A percentile compares a stretch with the other conserved stretches of the same genome.
Evolutionary conservation across 1,140 invertebrate genomes (phyloP).

Genomic region (Lethrus apterus): DNA sequence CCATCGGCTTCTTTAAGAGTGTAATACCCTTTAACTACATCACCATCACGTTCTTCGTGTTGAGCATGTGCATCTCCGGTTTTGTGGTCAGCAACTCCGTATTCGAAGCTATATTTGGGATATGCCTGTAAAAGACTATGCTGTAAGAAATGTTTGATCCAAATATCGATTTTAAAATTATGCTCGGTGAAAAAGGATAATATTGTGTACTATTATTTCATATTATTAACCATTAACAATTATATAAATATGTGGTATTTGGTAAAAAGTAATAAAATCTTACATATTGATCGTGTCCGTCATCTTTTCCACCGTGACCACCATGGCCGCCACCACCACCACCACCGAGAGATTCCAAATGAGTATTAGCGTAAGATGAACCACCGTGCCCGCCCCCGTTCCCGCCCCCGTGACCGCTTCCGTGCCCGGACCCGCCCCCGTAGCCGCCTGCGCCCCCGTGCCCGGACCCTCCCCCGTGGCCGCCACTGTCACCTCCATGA

Average conservation of each 20-base stretch:
- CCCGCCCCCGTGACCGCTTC: not conserved
- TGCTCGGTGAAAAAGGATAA: too few species aligned
- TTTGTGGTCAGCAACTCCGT: slow-evolving; percentile 47
- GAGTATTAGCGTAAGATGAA: not conserved
- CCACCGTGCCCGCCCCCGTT: not conserved
- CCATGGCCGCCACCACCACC: slow-evolving; percentile 1
- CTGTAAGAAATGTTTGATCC: not conserved
- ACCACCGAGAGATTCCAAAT: not conserved
- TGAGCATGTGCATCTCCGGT: slow-evolving; percentile 50
- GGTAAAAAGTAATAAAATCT: too few species aligned
- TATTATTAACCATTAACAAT: too few species aligned
- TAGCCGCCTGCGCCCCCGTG: not conserved
- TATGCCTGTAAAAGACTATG: slow-evolving; percentile 37
- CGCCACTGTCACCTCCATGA: too few species aligned
- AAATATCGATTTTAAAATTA: too few species aligned
- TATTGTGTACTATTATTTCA: too few species aligned
- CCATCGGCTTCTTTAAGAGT: slow-evolving; percentile 59
- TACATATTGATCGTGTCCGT: slow-evolving; percentile 1
- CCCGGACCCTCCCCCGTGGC: not conserved
- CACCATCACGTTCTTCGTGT: slow-evolving; percentile 48
- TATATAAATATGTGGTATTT: too few species aligned
- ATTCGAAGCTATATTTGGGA: slow-evolving; percentile 46
- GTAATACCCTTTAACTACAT: slow-evolving; percentile 57
- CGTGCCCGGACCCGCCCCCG: not conserved
- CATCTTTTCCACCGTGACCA: not conserved